Percentiles rank a stretch among this genome's conserved stretches.
phyloP scores from a whole-genome alignment of 1,140 invertebrate species.

The Vollenhovia emeryi region DNA sequence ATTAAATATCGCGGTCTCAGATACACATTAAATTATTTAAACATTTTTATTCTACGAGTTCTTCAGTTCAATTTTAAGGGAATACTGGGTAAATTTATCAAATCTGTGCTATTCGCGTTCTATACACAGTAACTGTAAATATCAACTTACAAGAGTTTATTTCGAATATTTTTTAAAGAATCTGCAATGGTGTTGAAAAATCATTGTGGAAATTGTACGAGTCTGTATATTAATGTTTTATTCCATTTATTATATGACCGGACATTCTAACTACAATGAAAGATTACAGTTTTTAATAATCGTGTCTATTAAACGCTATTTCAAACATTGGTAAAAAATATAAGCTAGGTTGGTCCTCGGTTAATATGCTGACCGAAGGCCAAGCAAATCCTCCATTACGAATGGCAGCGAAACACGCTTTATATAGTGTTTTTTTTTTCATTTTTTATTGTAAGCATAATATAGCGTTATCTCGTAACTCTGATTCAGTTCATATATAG shows the following conservation, averaged over 20 bases:
- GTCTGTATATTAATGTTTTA: constrained; percentile 35
- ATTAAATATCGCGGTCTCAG: constrained; percentile 29
- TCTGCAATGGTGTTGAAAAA: background rate
- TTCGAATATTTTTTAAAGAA: background rate
- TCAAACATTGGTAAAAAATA: constrained; percentile 77
- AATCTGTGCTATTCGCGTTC: background rate
- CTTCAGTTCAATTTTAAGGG: background rate
- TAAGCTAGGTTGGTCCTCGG: constrained; percentile 78
- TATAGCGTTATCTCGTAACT: constrained; percentile 40
- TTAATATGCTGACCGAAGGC: constrained; percentile 77
- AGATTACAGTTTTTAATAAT: constrained; percentile 63
- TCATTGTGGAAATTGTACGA: background rate
- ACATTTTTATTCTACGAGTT: background rate
- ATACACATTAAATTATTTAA: constrained; percentile 47
- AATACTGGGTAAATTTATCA: background rate
- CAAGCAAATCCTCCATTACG: constrained; percentile 73
- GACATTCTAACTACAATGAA: constrained; percentile 66
- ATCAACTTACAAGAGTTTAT: background rate
- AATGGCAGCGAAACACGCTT: constrained; percentile 57
- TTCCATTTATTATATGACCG: constrained; percentile 68
- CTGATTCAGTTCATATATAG: constrained; percentile 40
- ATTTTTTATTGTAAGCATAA: constrained; percentile 41
- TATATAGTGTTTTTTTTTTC: constrained; percentile 39
- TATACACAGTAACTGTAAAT: background rate
- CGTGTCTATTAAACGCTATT: constrained; percentile 65